Conservation (phyloP, 2,888 invertebrate genomes). For the Acleris laterana region DNA sequence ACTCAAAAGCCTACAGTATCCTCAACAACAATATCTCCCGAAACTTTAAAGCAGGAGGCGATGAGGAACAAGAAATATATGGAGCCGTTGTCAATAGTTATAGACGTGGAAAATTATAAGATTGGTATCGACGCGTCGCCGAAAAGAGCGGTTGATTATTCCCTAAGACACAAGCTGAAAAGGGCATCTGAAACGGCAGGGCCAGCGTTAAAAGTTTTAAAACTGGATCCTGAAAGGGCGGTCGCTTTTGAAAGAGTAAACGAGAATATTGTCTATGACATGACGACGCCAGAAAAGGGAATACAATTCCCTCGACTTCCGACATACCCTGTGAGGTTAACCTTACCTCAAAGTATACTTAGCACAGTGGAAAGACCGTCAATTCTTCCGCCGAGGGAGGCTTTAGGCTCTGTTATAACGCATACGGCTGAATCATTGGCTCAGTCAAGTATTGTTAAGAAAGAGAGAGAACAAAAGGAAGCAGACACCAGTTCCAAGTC, state of each 20-base stretch:
- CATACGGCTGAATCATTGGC: slow-evolving; percentile 75
- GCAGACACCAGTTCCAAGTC: slow-evolving; percentile 64
- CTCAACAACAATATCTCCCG: slow-evolving; percentile 81
- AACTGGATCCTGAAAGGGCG: slow-evolving; percentile 54
- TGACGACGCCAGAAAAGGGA: slow-evolving; percentile 36
- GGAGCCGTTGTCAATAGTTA: slow-evolving; percentile 78
- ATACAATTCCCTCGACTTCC: slow-evolving; percentile 52
- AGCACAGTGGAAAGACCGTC: slow-evolving; percentile 52
- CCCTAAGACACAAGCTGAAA: slow-evolving; percentile 71
- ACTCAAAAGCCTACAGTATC: slow-evolving; percentile 80
- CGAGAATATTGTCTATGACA: slow-evolving; percentile 28
- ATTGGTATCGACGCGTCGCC: slow-evolving; percentile 79
- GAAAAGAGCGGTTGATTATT: slow-evolving; percentile 78
- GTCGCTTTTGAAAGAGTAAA: slow-evolving; percentile 39
- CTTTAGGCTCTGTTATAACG: slow-evolving; percentile 70
- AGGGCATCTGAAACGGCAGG: slow-evolving; percentile 60
- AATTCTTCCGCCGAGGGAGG: slow-evolving; percentile 40
- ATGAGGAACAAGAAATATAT: slow-evolving; percentile 67
- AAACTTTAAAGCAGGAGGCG: slow-evolving; percentile 66
- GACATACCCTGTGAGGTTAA: slow-evolving; percentile 52
- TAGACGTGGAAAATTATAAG: slow-evolving; percentile 79
- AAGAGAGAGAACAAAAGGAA: slow-evolving; percentile 50
- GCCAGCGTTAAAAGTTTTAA: slow-evolving; percentile 63
- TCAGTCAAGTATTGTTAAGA: slow-evolving; percentile 48
- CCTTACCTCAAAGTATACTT: slow-evolving; percentile 68